Conservation (phyloP, 2,888 invertebrate genomes). For the Ligdia adustata region DNA sequence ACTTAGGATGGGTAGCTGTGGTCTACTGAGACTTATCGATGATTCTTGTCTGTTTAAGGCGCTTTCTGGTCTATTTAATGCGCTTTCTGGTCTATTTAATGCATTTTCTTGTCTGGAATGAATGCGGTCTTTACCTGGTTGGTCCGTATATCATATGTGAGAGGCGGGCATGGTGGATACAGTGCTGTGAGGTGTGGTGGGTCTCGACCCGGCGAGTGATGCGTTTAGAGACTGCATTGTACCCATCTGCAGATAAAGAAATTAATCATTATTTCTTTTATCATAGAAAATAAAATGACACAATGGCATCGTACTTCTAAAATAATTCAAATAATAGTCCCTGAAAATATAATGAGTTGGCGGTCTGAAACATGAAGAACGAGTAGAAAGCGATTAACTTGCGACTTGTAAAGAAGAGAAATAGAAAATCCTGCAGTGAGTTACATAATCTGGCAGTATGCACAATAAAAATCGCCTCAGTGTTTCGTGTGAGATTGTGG, state of each 20-base stretch:
- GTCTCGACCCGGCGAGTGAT: slow-evolving; percentile 93
- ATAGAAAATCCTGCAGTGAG: too few species aligned
- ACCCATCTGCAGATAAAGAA: slow-evolving; percentile 89
- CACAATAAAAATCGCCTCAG: too few species aligned
- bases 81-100: background rate
- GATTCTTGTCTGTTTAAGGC: slow-evolving; percentile 7
- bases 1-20: slow-evolving; percentile 1
- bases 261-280: too few species aligned
- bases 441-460: too few species aligned
- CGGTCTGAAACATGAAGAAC: too few species aligned
- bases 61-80: background rate
- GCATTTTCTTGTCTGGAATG: slow-evolving; percentile 1
- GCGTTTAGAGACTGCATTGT: slow-evolving; percentile 96
- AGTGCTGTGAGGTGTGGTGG: slow-evolving; percentile 95
- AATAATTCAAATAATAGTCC: too few species aligned
- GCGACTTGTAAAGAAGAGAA: too few species aligned
- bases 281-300: too few species aligned
- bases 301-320: too few species aligned
- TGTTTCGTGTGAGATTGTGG: too few species aligned
- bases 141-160: slow-evolving; percentile 71
- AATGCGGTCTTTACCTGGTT: slow-evolving; percentile 30
- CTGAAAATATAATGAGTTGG: too few species aligned
- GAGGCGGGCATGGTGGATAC: slow-evolving; percentile 94
- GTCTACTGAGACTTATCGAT: background rate
- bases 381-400: too few species aligned